Percentiles rank a stretch among this genome's conserved stretches.
phyloP scores from a whole-genome alignment of 2,888 invertebrate species.

The Agapetus fuscipes region DNA sequence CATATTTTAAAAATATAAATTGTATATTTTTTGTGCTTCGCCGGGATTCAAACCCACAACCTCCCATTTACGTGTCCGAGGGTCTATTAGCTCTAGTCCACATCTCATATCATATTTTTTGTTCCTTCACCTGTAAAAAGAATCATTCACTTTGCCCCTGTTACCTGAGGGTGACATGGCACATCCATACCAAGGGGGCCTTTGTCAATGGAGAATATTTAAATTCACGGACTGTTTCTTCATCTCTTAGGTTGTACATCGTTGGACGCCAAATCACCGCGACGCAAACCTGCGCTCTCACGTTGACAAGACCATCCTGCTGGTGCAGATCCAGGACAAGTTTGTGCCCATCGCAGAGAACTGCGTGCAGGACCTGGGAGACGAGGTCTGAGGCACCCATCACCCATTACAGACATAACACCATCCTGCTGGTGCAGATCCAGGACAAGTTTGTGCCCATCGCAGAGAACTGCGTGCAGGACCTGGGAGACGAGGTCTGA shows the following conservation, averaged over 20 bases:
- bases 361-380: conserved; percentile 71
- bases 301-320: conserved; percentile 81
- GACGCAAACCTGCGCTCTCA: conserved; percentile 82
- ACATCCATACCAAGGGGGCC: too few species aligned
- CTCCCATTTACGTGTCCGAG: too few species aligned
- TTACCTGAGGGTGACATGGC: too few species aligned
- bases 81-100: too few species aligned
- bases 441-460: conserved; percentile 91
- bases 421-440: conserved; percentile 84
- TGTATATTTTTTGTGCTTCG: too few species aligned
- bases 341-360: conserved; percentile 89
- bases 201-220: too few species aligned
- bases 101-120: too few species aligned
- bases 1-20: too few species aligned
- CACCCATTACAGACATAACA: conserved; percentile 45
- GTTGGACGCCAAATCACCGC: conserved; percentile 89
- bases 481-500: conserved; percentile 65
- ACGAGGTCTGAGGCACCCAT: conserved; percentile 43
- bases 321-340: conserved; percentile 87
- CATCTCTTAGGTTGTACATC: conserved; percentile 68
- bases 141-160: too few species aligned
- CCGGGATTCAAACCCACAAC: too few species aligned
- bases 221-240: too few species aligned
- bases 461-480: conserved; percentile 78
- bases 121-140: too few species aligned